Evolutionary conservation across 2,888 invertebrate species (phyloP).

Genomic region (Entomobrya proxima): DNA sequence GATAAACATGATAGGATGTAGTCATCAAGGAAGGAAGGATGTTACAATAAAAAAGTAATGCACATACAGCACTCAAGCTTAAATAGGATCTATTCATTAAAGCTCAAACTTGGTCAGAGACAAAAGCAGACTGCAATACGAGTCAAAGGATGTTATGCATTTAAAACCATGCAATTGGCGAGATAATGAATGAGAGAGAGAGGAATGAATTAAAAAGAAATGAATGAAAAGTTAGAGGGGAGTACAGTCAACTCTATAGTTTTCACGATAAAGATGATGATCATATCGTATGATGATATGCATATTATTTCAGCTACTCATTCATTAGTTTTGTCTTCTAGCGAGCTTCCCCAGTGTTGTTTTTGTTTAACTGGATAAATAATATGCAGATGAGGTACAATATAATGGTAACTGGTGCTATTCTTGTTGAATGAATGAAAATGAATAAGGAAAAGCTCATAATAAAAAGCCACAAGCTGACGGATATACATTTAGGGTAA

Average conservation of each 20-base stretch:
- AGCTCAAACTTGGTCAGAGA: neutral
- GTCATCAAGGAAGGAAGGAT: conserved; percentile 49
- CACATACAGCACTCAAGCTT: neutral
- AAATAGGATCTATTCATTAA: conserved; percentile 29
- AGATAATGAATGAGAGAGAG: conserved; percentile 32
- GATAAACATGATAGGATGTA: conserved; percentile 33
- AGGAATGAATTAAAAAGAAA: conserved; percentile 37
- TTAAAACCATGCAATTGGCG: conserved; percentile 23
- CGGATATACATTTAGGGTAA: neutral
- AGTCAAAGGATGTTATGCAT: conserved; percentile 36
- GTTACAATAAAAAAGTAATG: conserved; percentile 45
- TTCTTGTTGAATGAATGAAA: conserved; percentile 50
- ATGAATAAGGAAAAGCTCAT: conserved; percentile 48
- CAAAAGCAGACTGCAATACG: neutral
- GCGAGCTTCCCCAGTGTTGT: conserved; percentile 4
- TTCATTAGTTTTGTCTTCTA: neutral
- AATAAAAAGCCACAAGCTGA: conserved; percentile 54
- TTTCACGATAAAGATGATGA: neutral
- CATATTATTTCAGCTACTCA: conserved; percentile 52
- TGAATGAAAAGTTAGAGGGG: conserved; percentile 35
- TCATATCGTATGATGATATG: conserved; percentile 46
- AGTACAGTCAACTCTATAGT: neutral
- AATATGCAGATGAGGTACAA: conserved; percentile 38
- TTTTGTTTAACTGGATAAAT: conserved; percentile 32
- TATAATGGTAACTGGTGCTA: conserved; percentile 16